These are phyloP conservation scores for rat (Rattus norvegicus) DNA, from an alignment of 2,113 vertebrate species.

Conservation along the genomic window GRCr8 NC_086025.1:130618501-130619000, in stretches of 20 bases:
- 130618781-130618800: not conserved
- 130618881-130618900: constrained; percentile 24
- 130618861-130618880: not conserved
- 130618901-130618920: not conserved
- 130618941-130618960: constrained; percentile 12
- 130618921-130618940: constrained; percentile 42
- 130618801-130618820: not conserved
- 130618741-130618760: not conserved
- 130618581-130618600: not conserved
- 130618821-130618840: no score
- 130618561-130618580: not conserved
- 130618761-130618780: not conserved
- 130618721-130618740: not conserved
- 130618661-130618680: not conserved
- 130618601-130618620: not conserved
- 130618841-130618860: not conserved
- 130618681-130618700: not conserved
- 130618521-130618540: not conserved
- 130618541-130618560: not conserved
- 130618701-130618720: not conserved
- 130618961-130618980: constrained; percentile 51
- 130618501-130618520: not conserved
- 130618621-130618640: not conserved
- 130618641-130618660: not conserved
- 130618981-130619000: constrained; percentile 61